These are phyloP conservation scores for Trissolcus brochymenae DNA, from an alignment of 2,888 invertebrate species.

Conservation along the genomic window DNA sequence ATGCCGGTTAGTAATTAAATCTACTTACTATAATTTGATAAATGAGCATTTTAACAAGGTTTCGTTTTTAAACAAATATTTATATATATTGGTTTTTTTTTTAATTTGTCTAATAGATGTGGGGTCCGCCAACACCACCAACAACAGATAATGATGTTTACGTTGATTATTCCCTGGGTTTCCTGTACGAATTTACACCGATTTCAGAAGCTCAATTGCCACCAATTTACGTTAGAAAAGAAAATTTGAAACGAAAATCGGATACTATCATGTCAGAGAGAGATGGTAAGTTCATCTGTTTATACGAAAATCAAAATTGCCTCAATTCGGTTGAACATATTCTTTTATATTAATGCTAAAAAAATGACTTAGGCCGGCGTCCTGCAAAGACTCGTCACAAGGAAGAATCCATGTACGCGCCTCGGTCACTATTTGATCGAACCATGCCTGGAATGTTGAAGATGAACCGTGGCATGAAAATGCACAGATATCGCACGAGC, in stretches of 20 bases:
- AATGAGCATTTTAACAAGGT: neutral
- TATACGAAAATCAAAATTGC: neutral
- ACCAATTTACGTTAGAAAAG: conserved; percentile 87
- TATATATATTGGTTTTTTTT: neutral
- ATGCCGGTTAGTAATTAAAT: conserved; percentile 86
- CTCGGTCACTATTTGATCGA: conserved; percentile 88
- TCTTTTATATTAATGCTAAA: conserved; percentile 5
- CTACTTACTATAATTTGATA: neutral
- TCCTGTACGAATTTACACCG: conserved; percentile 87
- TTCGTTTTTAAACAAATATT: neutral
- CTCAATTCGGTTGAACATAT: neutral
- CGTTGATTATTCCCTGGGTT: conserved; percentile 89
- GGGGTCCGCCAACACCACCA: conserved; percentile 98
- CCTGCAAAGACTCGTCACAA: conserved; percentile 81
- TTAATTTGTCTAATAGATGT: conserved; percentile 82
- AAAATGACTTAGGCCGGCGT: conserved; percentile 76
- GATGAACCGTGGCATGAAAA: conserved; percentile 85
- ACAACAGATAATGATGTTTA: conserved; percentile 94
- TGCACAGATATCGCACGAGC: conserved; percentile 82
- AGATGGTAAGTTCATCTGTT: conserved; percentile 72
- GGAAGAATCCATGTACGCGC: conserved; percentile 86
- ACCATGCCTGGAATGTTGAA: conserved; percentile 86
- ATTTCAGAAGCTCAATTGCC: conserved; percentile 89
- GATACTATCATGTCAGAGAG: conserved; percentile 79
- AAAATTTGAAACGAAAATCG: conserved; percentile 83